Percentiles rank a stretch among this genome's conserved stretches.
Conservation (phyloP, 2,797 vertebrate species). For the Protosalanx chinensis region DNA sequence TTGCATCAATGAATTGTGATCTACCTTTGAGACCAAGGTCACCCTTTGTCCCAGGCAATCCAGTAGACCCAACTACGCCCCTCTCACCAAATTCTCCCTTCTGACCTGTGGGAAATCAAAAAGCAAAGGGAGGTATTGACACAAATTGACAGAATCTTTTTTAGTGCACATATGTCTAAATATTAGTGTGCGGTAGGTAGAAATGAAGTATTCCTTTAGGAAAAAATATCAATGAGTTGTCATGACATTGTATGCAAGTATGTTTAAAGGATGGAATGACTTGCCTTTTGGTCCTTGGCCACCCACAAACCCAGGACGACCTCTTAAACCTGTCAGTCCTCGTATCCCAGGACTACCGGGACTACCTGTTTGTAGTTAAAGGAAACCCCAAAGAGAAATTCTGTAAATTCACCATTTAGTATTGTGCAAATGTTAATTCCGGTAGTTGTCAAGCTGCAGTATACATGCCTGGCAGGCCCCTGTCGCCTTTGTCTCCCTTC, state of each 20-base stretch:
- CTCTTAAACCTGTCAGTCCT: slow-evolving; percentile 62
- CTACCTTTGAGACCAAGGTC: slow-evolving; percentile 68
- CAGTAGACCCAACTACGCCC: slow-evolving; percentile 46
- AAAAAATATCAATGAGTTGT: background rate
- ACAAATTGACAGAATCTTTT: background rate
- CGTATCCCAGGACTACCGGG: slow-evolving; percentile 63
- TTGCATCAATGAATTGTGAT: slow-evolving; percentile 1
- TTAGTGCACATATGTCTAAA: background rate
- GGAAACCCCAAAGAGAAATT: slow-evolving; percentile 8
- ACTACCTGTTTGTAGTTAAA: slow-evolving; percentile 44
- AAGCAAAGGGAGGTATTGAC: slow-evolving; percentile 5
- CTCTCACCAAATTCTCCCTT: slow-evolving; percentile 67
- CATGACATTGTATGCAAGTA: background rate
- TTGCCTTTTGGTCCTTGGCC: slow-evolving; percentile 66
- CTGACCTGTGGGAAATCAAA: slow-evolving; percentile 59
- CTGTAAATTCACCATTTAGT: background rate
- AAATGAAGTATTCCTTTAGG: background rate
- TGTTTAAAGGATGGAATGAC: slow-evolving; percentile 6
- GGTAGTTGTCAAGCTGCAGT: background rate
- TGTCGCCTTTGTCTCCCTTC: slow-evolving; percentile 68
- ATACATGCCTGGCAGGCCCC: slow-evolving; percentile 61
- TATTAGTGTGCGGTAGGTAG: background rate
- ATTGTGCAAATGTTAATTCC: background rate
- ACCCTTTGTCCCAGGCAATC: slow-evolving; percentile 64
- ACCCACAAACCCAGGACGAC: slow-evolving; percentile 61